Conservation (phyloP, 2,797 vertebrate species). For the Rhinella marina region DNA sequence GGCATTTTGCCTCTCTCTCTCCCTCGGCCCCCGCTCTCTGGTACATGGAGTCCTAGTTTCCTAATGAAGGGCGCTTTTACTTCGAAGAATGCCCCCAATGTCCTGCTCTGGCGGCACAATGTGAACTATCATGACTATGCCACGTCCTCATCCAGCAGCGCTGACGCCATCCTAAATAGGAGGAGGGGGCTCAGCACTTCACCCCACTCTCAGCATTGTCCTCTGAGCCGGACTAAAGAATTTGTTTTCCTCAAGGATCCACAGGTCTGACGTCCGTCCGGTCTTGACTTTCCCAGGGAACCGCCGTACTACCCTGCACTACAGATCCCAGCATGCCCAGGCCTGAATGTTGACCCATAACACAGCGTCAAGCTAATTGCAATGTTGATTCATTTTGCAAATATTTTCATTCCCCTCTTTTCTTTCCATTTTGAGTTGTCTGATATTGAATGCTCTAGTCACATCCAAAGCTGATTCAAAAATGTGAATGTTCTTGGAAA, state of each 20-base stretch:
- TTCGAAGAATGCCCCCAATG: conserved; percentile 52
- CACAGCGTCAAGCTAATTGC: not conserved
- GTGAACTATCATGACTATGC: conserved; percentile 51
- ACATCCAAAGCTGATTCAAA: not conserved
- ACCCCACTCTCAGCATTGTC: not conserved
- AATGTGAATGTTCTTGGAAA: not conserved
- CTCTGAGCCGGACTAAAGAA: not conserved
- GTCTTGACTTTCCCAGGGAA: not conserved
- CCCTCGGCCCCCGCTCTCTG: conserved; percentile 41
- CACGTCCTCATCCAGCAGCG: conserved; percentile 25
- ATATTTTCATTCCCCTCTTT: not conserved
- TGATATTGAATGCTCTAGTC: not conserved
- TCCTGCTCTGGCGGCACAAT: conserved; percentile 57
- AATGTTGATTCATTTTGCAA: not conserved
- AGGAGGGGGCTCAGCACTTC: conserved; percentile 3
- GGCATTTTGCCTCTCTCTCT: conserved; percentile 39
- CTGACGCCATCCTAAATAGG: conserved; percentile 14
- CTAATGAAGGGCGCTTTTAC: conserved; percentile 51
- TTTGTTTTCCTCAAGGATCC: not conserved
- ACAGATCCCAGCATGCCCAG: not conserved
- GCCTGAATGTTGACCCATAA: not conserved
- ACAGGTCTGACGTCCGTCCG: not conserved
- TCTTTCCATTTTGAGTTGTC: too few species aligned
- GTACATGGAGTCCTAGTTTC: conserved; percentile 57
- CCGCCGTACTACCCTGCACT: not conserved